phyloP scores from a whole-genome alignment of 2,888 invertebrate species.

The Altica lythri region DNA sequence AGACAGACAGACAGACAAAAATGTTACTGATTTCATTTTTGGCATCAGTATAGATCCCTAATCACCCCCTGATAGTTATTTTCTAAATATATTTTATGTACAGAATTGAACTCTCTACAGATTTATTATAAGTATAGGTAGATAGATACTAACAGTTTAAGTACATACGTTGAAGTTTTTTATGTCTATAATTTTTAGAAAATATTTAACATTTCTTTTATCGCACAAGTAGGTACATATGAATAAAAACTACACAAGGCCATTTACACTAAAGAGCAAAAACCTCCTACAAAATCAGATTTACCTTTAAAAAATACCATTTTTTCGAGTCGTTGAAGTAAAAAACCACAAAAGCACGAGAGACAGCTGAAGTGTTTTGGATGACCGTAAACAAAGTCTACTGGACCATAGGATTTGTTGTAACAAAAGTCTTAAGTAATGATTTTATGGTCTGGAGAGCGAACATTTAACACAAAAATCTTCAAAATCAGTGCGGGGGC shows the following conservation, averaged over 20 bases:
- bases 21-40: no score
- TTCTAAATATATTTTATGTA: no score
- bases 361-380: slow-evolving; percentile 17
- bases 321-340: slow-evolving; percentile 22
- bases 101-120: no score
- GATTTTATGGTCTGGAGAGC: slow-evolving; percentile 27
- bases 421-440: slow-evolving; percentile 22
- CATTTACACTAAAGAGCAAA: neutral
- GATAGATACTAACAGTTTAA: no score
- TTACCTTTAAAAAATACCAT: slow-evolving; percentile 7
- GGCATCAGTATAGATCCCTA: no score
- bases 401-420: slow-evolving; percentile 26
- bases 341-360: slow-evolving; percentile 23
- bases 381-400: slow-evolving; percentile 22
- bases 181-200: no score
- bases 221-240: no score
- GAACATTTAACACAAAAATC: slow-evolving; percentile 21
- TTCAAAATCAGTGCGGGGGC: slow-evolving; percentile 27
- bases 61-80: no score
- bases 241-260: neutral
- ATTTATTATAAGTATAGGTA: no score
- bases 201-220: no score
- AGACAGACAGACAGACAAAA: no score
- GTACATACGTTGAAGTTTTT: no score
- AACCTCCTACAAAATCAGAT: slow-evolving; percentile 1